Percentiles rank a stretch among this genome's conserved stretches.
These are phyloP conservation scores for Microcebus jonahi DNA, from an alignment of 2,113 vertebrate species.

Conservation along the genomic window DNA sequence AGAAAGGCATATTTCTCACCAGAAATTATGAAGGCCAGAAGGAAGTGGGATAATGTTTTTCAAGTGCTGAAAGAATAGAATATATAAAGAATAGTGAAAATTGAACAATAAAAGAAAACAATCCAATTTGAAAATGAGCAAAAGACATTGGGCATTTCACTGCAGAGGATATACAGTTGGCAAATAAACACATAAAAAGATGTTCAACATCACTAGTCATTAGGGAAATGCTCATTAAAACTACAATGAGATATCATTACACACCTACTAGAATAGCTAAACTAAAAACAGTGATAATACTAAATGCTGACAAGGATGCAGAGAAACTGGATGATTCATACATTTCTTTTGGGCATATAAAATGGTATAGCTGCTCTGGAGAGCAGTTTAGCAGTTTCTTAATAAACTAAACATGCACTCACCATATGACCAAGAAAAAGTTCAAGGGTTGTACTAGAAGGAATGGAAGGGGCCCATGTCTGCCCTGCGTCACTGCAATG, in stretches of 20 bases:
- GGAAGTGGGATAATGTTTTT: background rate
- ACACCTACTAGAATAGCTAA: background rate
- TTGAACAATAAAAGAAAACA: constrained; percentile 29
- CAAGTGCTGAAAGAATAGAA: background rate
- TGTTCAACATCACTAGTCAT: background rate
- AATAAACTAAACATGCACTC: constrained; percentile 1
- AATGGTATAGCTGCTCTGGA: background rate
- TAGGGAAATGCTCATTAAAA: constrained; percentile 34
- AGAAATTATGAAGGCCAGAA: background rate
- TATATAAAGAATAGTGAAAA: constrained; percentile 26
- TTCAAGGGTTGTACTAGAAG: constrained; percentile 92
- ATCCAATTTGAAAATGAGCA: background rate
- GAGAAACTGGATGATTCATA: background rate
- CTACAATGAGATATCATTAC: background rate
- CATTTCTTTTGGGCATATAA: background rate
- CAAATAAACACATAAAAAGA: constrained; percentile 34
- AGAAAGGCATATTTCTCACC: background rate
- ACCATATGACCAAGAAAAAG: constrained; percentile 87
- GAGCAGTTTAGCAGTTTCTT: background rate
- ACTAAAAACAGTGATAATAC: background rate
- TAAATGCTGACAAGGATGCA: constrained; percentile 7
- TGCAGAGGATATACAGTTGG: background rate
- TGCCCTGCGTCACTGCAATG: constrained; percentile 88
- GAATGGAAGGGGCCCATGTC: constrained; percentile 90
- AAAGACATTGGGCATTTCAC: background rate